Base-by-base conservation (phyloP, 2,888 invertebrate species). In the Dascillus cervinus region DNA sequence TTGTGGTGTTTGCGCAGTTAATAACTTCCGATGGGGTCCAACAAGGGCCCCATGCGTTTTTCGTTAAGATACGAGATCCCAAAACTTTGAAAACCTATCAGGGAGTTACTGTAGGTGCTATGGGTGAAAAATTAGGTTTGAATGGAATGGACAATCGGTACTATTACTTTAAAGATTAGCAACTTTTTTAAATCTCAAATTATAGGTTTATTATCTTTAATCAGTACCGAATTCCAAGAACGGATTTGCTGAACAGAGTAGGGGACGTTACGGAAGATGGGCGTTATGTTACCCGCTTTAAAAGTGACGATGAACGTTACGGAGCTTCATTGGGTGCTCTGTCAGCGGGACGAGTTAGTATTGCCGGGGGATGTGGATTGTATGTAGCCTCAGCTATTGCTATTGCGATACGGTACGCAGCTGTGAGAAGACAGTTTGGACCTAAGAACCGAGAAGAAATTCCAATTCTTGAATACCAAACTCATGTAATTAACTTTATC, bases 61-160 rank as follows among this genome's bases (percentile, higher is more conserved):
- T 94, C n/a, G 86, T 89, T n/a, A 90, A 87, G 0, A 73, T 96
- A 37, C 68, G 92, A 3, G 80, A 88, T 62, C 75, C 79, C 0
- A 66, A 72, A 34, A 87, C 85, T 0, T 60, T 86, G 52, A 54
- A 73, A 29, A 75, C 88, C 0, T 77, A 69, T 53, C 79, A 87
- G 0, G 91, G 92, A 1, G 76, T 96, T 1, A 75, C 73, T 0
- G 83, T 94, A 0, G 94, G 94, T 0, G 95, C 96, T 59, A 75
- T 96, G 67, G 96, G 96, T 1, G 85, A 86, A 60, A 96, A 96
- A 66, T 71, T 88, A 21, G 94, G 88, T 0, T 71, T 91, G 4
- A 90, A 95, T 62, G 94, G 91, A 2, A 65, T 95, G 20, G 96
- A 96, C 59, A 96, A 96, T 68, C 95, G 96, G 85, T 87, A 56